Evolutionary conservation across 30 jellyfish, hydroid and myxozoan genomes (phyloP), one percentile per base, ranked within the genome.

Genomic region (Clytia hemisphaerica): DNA sequence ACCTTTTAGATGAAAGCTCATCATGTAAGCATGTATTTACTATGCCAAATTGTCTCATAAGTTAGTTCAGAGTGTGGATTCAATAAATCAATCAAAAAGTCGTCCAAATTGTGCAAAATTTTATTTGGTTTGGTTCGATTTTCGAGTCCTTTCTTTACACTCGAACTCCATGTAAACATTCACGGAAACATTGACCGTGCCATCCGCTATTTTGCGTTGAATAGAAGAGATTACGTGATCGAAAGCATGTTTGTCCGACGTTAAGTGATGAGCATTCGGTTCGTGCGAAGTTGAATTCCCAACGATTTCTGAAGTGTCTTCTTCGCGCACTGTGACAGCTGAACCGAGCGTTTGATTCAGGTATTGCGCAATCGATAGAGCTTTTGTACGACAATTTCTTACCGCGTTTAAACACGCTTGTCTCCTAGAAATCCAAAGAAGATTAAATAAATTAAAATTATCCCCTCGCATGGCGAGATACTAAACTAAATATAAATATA

Each of bases 361-460:
- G 53, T 63, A 80, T 51, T 79, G 96, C 10, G 96, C 89, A 22
- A 86, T 86, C n/a, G 96, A 75, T 12, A 72, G 67, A 3, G 96
- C 96, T 69, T 86, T 86, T 26, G 80, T 14, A 9, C 88, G 78
- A 1, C 91, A 85, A 72, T 86, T 86, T 51, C 68, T 80, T 2
- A 86, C 84, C 1, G 96, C 96, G 35, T 79, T 86, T 29, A 79
- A 69, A 37, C 88, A 66, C 0, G 96, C 96, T 51, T 77, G 96
- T 46, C 88, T 78, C 72, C 96, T 86, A 77, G 22, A 58, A 64
- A 31, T 24, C 25, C 9, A 77, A 12, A 19, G 29, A 2, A 4
- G 5, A 7, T 2, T 15, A 12, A 42, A 21, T 15, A 18, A n/a
- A n/a, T n/a, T n/a, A n/a, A n/a, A n/a, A n/a, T n/a, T n/a, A n/a